A percentile compares a stretch with the other conserved stretches of the same genome.
These are phyloP conservation scores for Holacanthus passer DNA, from an alignment of 2,113 vertebrate genomes.

Conservation along the genomic window DNA sequence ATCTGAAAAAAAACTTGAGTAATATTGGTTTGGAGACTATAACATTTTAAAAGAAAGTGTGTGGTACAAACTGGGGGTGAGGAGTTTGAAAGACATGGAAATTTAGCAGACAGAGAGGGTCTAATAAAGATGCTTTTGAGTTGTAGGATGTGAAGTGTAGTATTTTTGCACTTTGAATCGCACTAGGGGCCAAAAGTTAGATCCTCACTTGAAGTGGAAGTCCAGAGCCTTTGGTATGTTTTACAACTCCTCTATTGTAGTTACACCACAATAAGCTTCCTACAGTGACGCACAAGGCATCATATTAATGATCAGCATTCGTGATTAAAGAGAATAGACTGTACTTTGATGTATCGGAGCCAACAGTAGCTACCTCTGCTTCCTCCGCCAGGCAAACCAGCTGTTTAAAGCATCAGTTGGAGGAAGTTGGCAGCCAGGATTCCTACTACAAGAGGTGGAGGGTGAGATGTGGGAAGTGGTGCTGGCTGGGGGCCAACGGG, in stretches of 20 bases:
- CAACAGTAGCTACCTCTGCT: slow-evolving; percentile 61
- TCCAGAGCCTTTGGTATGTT: slow-evolving; percentile 5
- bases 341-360: slow-evolving; percentile 55
- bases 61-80: not conserved
- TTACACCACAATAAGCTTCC: slow-evolving; percentile 42
- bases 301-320: slow-evolving; percentile 22
- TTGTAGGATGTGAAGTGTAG: not conserved
- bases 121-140: not conserved
- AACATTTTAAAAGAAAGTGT: not conserved
- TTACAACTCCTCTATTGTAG: slow-evolving; percentile 41
- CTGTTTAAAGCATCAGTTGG: slow-evolving; percentile 77
- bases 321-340: slow-evolving; percentile 48
- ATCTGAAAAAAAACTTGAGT: too few species aligned
- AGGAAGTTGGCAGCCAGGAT: slow-evolving; percentile 66
- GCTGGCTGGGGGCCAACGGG: slow-evolving; percentile 64
- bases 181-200: not conserved
- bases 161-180: not conserved
- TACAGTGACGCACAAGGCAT: slow-evolving; percentile 40
- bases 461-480: slow-evolving; percentile 59
- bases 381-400: slow-evolving; percentile 61
- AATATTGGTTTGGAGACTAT: too few species aligned
- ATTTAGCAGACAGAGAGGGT: too few species aligned
- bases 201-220: not conserved
- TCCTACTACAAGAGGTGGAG: slow-evolving; percentile 54
- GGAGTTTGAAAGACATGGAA: too few species aligned